These are phyloP conservation scores for Villa cingulata DNA, from an alignment of 2,888 invertebrate genomes.

Conservation along the genomic window DNA sequence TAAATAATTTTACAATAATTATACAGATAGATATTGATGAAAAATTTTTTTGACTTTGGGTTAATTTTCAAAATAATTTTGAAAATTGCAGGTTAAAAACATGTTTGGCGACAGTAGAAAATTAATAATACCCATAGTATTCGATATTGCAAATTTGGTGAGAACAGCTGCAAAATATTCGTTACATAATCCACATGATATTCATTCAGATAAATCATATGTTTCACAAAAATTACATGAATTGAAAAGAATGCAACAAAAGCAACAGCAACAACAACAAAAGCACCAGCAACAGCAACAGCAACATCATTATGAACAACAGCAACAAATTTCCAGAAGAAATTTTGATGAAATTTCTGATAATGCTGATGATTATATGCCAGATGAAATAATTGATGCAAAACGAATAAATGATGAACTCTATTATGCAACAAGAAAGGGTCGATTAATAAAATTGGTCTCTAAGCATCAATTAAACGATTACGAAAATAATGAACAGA, in stretches of 20 bases:
- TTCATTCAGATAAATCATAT: constrained; percentile 1
- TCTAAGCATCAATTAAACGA: neutral
- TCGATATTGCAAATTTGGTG: constrained; percentile 51
- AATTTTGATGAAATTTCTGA: constrained; percentile 1
- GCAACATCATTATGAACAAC: no score
- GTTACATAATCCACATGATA: constrained; percentile 1
- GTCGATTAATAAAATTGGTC: neutral
- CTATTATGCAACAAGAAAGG: neutral
- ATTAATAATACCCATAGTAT: constrained; percentile 47
- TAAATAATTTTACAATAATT: neutral
- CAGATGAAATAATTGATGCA: constrained; percentile 9
- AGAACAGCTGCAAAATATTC: constrained; percentile 36
- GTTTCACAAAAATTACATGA: neutral
- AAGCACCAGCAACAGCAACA: neutral
- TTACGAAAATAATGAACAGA: neutral
- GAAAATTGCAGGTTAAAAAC: neutral
- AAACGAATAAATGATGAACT: constrained; percentile 9
- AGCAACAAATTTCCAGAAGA: constrained; percentile 2
- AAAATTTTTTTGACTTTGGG: neutral
- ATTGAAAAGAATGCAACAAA: no score
- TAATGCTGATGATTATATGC: neutral
- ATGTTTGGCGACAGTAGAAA: constrained; percentile 42
- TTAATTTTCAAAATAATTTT: no score
- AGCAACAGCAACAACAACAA: neutral
- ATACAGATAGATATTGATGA: no score